phyloP scores from a whole-genome alignment of 2,113 vertebrate species.

The Malurus cyaneus region DNA sequence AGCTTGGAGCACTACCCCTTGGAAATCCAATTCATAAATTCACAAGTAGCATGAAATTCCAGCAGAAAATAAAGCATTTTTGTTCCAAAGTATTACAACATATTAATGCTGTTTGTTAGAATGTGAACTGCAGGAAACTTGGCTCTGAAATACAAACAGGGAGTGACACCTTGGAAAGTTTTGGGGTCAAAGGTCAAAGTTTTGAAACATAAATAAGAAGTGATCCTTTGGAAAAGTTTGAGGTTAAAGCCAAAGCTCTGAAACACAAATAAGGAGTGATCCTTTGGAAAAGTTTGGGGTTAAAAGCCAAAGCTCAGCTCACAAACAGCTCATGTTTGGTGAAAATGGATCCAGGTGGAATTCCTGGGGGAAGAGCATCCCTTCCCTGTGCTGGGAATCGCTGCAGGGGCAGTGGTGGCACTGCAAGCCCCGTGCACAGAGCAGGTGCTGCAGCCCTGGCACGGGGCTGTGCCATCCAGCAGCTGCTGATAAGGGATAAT shows the following conservation, averaged over 20 bases:
- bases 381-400: fast-evolving
- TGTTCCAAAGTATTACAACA: neutral
- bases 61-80: conserved; percentile 31
- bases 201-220: too few species aligned
- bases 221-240: too few species aligned
- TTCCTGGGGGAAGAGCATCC: neutral
- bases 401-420: fast-evolving
- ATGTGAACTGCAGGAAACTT: neutral
- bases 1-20: neutral
- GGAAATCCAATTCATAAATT: conserved; percentile 53
- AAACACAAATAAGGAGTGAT: neutral
- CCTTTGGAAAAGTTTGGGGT: neutral
- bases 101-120: neutral
- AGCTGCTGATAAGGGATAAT: neutral
- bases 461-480: neutral
- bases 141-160: neutral
- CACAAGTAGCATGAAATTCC: conserved; percentile 33
- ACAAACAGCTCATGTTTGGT: neutral
- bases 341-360: neutral
- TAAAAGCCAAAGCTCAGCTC: neutral
- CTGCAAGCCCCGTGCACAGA: neutral
- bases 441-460: conserved; percentile 29
- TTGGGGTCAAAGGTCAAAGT: too few species aligned
- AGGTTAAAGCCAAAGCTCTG: neutral
- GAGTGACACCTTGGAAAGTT: neutral